Base-by-base conservation (phyloP, 2,113 vertebrate genomes). In the Carlito syrichta region DNA sequence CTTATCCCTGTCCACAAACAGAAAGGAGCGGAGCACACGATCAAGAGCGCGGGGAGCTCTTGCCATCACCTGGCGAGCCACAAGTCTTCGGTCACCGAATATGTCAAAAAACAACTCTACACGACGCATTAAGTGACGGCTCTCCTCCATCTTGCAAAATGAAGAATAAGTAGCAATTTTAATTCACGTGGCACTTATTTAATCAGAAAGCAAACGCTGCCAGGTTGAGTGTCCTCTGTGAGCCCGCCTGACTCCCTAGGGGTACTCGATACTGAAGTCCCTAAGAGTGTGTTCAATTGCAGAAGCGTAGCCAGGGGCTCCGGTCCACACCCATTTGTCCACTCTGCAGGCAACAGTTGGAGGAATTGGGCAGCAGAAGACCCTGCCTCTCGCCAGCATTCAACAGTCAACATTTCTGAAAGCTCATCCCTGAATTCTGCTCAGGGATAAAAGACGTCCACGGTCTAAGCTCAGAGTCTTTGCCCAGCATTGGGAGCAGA, bases 261-360 rank as follows among this genome's bases (percentile, higher is more conserved):
- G 3, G 25, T 2, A 13, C n/a, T 35, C 25, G 11, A 20, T 19
- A 22, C 56, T 78, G n/a, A 48, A 40, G 10, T 40, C 35, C 20
- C n/a, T 38, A 27, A 22, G 43, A 62, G 35, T 40, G 27, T 4
- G 11, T 3, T 25, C 56, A 0, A 5, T 16, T 1, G 14, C 32
- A 84, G 17, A 23, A 66, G 50, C 0, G 0, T 62, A 52, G 14
- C 62, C 30, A 2, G 86, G 19, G 2, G 2, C 35, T 60, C 2
- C 8, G 5, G 11, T 45, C 16, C 56, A 19, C 27, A 8, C 32
- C 20, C 10, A 0, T 11, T 38, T 1, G 3, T 9, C 16, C 35
- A 3, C 3, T 0, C 17, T 2, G 25, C 17, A 1, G 56, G 23
- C 0, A 16, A 23, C 16, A 1, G 32, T 77, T 25, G 6, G 1